Base-by-base conservation (phyloP, 2,113 vertebrate genomes). In the Macquaria australasica region DNA sequence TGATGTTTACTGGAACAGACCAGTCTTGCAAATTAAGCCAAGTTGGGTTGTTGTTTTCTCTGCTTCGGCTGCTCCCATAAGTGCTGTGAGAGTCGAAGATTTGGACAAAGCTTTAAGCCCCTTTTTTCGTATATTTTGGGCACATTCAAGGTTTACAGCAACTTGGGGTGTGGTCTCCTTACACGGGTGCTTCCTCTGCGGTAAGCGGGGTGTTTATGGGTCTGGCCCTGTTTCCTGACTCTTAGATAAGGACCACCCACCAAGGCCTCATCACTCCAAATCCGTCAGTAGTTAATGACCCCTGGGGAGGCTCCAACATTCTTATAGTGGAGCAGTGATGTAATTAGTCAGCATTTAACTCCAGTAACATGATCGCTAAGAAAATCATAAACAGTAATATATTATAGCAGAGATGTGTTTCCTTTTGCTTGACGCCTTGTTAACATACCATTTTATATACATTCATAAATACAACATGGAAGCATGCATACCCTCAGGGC, bases 231-330 rank as follows among this genome's bases (percentile, higher is more conserved):
- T 88, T 94, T 95, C 94, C 94, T 92, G 89, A 80, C 72, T 90
- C 84, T 84, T 76, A 89, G 93, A 94, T 94, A 94, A 93, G 87
- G 94, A 92, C 94, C 94, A 95, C 94, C 94, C 93, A 94, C 68
- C 70, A n/a, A 88, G 91, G 73, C 82, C 85, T 90, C 88, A 90
- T 93, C 90, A 74, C 75, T 93, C 84, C 84, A 89, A 89, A 93
- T 91, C 92, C 67, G 80, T 92, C 91, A 91, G 91, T 87, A 84
- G 88, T 80, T 90, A 88, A 92, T 89, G 90, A 93, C 88, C 87
- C 75, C 68, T 5, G 63, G 83, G 87, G 86, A 91, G 79, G 83
- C 79, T 79, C 73, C 80, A n/a, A 70, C 81, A 85, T 86, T 90
- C 87, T 71, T 85, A 86, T 64, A 82, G 86, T 76, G 43, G 64